These are phyloP conservation scores for Drosophila prostipennis DNA, from an alignment of 2,888 invertebrate species.

Conservation along the genomic window DNA sequence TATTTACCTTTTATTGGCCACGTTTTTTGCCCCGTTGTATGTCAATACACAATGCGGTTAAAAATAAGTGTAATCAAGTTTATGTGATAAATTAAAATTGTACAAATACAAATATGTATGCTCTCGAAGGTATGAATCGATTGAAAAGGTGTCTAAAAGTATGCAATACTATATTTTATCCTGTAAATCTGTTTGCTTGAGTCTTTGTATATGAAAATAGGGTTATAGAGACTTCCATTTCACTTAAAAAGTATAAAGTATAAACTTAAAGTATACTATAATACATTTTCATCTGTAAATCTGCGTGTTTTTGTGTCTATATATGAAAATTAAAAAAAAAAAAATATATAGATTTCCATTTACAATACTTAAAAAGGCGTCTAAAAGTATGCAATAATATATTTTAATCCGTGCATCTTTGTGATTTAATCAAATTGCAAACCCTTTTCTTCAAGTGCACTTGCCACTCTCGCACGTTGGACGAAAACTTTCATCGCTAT, in stretches of 20 bases:
- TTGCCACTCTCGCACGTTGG: background rate
- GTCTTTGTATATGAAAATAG: too few relatives aligned
- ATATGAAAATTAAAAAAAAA: too few relatives aligned
- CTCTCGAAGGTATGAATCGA: background rate
- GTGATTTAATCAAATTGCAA: background rate
- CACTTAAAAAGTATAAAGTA: too few relatives aligned
- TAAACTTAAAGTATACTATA: too few relatives aligned
- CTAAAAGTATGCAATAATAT: background rate
- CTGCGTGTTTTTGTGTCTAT: too few relatives aligned
- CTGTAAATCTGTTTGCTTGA: too few relatives aligned
- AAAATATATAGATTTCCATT: too few relatives aligned
- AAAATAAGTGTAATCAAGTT: conserved; percentile 1
- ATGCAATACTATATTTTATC: too few relatives aligned
- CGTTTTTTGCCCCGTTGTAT: background rate
- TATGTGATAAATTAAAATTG: background rate
- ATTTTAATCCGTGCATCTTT: background rate
- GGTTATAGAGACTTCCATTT: too few relatives aligned
- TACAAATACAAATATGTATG: background rate
- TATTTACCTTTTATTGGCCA: conserved; percentile 2
- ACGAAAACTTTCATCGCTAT: conserved; percentile 59
- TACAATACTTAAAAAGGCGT: background rate
- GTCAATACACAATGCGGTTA: conserved; percentile 5
- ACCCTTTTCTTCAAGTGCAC: conserved; percentile 3
- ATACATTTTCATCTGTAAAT: background rate
- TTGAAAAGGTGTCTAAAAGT: background rate